Percentiles rank a stretch among this genome's conserved stretches.
These are phyloP conservation scores for Pogoniulus pusillus DNA, from an alignment of 2,797 vertebrate species.

Conservation along the genomic window DNA sequence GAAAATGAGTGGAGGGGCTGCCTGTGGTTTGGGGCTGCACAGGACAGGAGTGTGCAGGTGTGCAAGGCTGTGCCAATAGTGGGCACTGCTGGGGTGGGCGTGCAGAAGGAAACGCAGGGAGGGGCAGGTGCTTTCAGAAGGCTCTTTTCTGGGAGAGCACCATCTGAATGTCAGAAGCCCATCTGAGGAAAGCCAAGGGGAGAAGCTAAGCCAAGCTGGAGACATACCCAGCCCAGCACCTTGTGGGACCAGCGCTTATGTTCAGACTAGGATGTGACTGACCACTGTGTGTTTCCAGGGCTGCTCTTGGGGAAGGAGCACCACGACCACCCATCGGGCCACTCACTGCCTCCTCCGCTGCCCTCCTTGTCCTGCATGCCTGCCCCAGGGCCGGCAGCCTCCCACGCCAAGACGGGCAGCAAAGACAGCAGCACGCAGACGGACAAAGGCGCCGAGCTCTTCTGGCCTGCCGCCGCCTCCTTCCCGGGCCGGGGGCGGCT, in stretches of 20 bases:
- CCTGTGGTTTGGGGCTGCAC: rapidly evolving
- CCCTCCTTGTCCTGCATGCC: slow-evolving; percentile 55
- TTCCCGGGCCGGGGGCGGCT: slow-evolving; percentile 75
- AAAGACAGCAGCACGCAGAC: slow-evolving; percentile 84
- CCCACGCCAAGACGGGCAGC: slow-evolving; percentile 81
- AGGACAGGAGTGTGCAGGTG: rapidly evolving
- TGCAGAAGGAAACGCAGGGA: not conserved
- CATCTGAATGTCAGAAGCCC: not conserved
- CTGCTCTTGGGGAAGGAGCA: slow-evolving; percentile 78
- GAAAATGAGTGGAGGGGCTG: not conserved
- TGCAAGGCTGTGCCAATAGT: rapidly evolving
- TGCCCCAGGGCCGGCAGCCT: slow-evolving; percentile 7
- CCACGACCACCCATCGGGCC: slow-evolving; percentile 43
- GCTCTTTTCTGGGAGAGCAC: not conserved
- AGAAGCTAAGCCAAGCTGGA: not conserved
- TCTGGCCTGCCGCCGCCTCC: slow-evolving; percentile 76
- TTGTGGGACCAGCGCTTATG: not conserved
- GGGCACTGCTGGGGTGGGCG: not conserved
- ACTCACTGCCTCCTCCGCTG: slow-evolving; percentile 35
- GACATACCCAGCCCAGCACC: not conserved
- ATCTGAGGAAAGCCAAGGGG: not conserved
- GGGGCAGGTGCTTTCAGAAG: not conserved
- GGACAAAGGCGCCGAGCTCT: slow-evolving; percentile 75
- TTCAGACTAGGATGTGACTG: not conserved
- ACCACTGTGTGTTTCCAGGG: slow-evolving; percentile 55